A percentile compares a stretch with the other conserved stretches of the same genome.
phyloP scores from a whole-genome alignment of 2,797 vertebrate genomes.

The Propithecus deckenii region DNA sequence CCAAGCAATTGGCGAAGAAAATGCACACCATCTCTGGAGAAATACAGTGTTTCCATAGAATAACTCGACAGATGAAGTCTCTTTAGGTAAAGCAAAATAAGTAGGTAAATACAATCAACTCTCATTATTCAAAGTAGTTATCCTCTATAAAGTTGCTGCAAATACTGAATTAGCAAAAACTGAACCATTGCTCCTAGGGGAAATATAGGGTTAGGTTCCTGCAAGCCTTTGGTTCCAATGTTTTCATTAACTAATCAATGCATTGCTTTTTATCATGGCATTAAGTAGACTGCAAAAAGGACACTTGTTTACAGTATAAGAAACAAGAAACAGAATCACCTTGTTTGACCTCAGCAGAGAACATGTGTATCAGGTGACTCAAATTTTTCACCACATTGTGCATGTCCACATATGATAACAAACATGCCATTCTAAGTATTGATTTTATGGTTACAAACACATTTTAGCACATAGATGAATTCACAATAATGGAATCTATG shows the following conservation, averaged over 20 bases:
- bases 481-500: not conserved
- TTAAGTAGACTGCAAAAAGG: not conserved
- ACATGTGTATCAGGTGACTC: not conserved
- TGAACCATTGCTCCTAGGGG: not conserved
- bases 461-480: not conserved
- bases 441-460: not conserved
- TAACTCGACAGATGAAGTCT: not conserved
- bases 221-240: not conserved
- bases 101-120: not conserved
- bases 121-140: not conserved
- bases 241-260: not conserved
- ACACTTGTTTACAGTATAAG: not conserved
- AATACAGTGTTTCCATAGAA: not conserved
- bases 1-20: not conserved
- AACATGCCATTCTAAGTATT: not conserved
- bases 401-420: not conserved
- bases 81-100: not conserved
- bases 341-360: not conserved
- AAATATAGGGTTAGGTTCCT: not conserved
- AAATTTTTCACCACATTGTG: not conserved
- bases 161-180: not conserved
- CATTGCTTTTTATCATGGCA: not conserved
- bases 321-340: not conserved
- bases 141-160: not conserved
- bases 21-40: not conserved